A percentile compares a stretch with the other conserved stretches of the same genome.
Conservation (phyloP, 1,140 invertebrate genomes). For the Mycetomoellerius zeteki region DNA sequence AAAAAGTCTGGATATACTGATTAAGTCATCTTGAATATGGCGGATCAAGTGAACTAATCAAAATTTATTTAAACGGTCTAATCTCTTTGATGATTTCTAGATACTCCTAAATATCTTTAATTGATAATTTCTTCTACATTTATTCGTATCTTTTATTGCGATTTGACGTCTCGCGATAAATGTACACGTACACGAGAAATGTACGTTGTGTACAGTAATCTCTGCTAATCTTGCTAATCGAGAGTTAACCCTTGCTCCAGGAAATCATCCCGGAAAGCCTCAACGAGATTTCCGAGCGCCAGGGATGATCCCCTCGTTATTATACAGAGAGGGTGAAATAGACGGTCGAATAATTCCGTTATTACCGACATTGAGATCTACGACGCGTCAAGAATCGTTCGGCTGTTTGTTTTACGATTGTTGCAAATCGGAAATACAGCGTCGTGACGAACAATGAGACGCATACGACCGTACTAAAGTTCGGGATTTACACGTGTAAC, state of each 20-base stretch:
- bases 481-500: conserved; percentile 64
- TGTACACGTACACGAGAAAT: background rate
- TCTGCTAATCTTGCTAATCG: conserved; percentile 46
- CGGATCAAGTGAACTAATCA: too few relatives aligned
- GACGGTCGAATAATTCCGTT: conserved; percentile 66
- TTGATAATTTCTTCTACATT: background rate
- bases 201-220: background rate
- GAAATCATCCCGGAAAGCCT: conserved; percentile 38
- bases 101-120: background rate
- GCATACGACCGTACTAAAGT: background rate
- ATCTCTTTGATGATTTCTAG: too few relatives aligned
- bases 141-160: background rate
- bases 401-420: conserved; percentile 13
- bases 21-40: too few relatives aligned
- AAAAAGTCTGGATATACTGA: too few relatives aligned
- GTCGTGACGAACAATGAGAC: conserved; percentile 1
- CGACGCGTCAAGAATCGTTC: conserved; percentile 49
- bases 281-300: conserved; percentile 58
- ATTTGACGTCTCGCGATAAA: background rate
- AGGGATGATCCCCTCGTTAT: conserved; percentile 67
- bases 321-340: conserved; percentile 2
- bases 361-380: conserved; percentile 57
- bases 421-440: background rate
- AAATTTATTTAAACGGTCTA: too few relatives aligned
- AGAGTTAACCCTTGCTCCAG: conserved; percentile 38